Base-by-base conservation (phyloP, 2,888 invertebrate species). In the Synergus laeviventris region DNA sequence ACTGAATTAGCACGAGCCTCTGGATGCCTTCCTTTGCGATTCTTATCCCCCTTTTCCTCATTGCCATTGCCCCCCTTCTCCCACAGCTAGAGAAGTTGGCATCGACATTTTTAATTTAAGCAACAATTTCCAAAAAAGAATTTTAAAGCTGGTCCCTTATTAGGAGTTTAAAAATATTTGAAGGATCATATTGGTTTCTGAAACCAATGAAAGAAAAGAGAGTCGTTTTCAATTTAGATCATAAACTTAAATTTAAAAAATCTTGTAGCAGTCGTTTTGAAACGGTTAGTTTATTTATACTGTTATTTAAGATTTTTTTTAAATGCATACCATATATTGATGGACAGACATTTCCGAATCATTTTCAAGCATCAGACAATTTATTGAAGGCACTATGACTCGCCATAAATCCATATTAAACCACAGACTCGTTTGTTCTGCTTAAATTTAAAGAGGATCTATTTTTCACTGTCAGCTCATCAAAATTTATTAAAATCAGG, bases 1-100 rank as follows among this genome's bases (percentile, higher is more conserved):
- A 88, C 88, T 88, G 87, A 88, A 88, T 88, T 88, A 87, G 86
- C 87, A 86, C 87, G 84, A 86, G 86, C 86, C 85, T 82, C 82
- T 79, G 83, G 83, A 82, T 79, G 85, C 86, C 79, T 83, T 82
- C 75, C 78, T 78, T 75, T 77, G 81, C 82, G 77, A 77, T 79
- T 81, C 83, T 82, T 83, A 80, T 83, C 81, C 75, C 78, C 75
- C 73, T 36, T 79, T 75, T 36, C 45, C 64, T 64, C 74, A 49
- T 54, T 60, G 56, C 36, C 70, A 61, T 59, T 62, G 59, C 45
- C 56, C 59, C 45, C 54, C 11, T 42, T 74, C 77, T 76, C 54
- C 54, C 70, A n/a, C n/a, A 5, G 31, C 7, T 1, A 31, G 31
- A 31, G 7, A 31, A 31, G 31, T 31, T 31, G 7, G 31, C 31